Evolutionary conservation across 2,888 invertebrate genomes (phyloP), one percentile per base, ranked within the genome.

Genomic region (Mycalesis mineus): DNA sequence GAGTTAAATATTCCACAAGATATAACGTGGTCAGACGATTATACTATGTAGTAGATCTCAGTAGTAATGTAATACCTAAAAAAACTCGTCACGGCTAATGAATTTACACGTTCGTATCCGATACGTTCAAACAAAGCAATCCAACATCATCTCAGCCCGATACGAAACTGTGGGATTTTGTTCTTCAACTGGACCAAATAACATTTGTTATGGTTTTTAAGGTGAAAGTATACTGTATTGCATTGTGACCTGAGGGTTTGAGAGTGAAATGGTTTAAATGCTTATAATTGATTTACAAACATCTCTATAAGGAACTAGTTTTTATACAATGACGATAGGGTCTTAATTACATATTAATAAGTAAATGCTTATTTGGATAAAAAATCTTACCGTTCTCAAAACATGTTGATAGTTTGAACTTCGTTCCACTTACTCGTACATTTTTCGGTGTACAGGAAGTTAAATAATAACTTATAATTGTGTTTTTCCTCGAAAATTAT

Each of bases 1-100:
- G 3, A n/a, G 7, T 29, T 13, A 44, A 44, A 44, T 44, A 7
- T 44, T 22, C n/a, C n/a, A 44, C 44, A 44, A 44, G 28, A 44
- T 28, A 13, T n/a, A 44, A 22, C 5, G 22, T 5, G 22, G 22
- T 22, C 22, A 22, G 22, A 22, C 22, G 28, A 28, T 13, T 2
- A 29, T 14, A 45, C 29, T 4, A n/a, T n/a, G n/a, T n/a, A 8
- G 45, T 45, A 48, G n/a, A 48, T 36, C 29, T 45, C 45, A 31
- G 14, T 29, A 13, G 45, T 42, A 29, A 14, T 13, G 13, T 15
- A 36, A 33, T 29, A 31, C 45, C 7, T 14, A 8, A 36, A 48
- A 49, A 49, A 45, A 53, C 42, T 33, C 29, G 60, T 58, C 51
- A 56, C 64, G 61, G 54, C 28, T 48, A 53, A 49, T 62, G 44